Percentiles rank a stretch among this genome's conserved stretches.
These are phyloP conservation scores for Tenthredo notha DNA, from an alignment of 2,888 invertebrate species.

Conservation along the genomic window DNA sequence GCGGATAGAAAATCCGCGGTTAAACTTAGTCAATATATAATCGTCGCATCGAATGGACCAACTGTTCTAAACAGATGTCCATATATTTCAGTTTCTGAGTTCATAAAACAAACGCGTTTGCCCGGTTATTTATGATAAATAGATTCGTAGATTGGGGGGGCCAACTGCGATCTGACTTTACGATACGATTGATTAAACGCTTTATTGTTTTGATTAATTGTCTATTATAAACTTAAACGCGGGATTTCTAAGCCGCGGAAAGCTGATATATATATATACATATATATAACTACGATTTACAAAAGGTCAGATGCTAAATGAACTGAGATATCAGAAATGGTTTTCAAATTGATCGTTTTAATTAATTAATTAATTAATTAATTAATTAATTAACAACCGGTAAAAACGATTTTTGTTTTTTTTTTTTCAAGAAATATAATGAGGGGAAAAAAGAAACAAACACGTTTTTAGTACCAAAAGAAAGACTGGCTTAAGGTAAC, in stretches of 20 bases:
- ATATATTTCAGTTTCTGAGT: slow-evolving; percentile 40
- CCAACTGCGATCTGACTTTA: neutral
- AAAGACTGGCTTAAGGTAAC: neutral
- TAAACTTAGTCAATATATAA: slow-evolving; percentile 43
- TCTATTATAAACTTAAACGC: neutral
- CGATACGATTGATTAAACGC: slow-evolving; percentile 39
- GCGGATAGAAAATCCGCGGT: neutral
- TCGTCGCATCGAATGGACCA: slow-evolving; percentile 35
- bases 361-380: slow-evolving; percentile 2
- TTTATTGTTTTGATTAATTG: slow-evolving; percentile 26
- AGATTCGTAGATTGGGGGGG: slow-evolving; percentile 34
- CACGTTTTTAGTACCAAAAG: neutral
- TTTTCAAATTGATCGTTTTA: neutral
- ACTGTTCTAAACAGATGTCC: slow-evolving; percentile 51
- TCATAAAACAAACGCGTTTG: slow-evolving; percentile 24
- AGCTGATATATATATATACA: too few relatives aligned
- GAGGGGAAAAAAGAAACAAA: neutral
- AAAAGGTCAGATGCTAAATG: neutral
- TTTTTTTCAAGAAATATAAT: neutral
- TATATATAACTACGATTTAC: neutral
- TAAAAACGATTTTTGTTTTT: neutral
- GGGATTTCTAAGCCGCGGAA: neutral
- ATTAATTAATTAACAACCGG: neutral
- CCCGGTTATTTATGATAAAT: slow-evolving; percentile 38
- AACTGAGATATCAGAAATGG: neutral